Evolutionary conservation across 2,797 vertebrate genomes (phyloP), one percentile per base, ranked within the genome.

Genomic region (Argentina silus): DNA sequence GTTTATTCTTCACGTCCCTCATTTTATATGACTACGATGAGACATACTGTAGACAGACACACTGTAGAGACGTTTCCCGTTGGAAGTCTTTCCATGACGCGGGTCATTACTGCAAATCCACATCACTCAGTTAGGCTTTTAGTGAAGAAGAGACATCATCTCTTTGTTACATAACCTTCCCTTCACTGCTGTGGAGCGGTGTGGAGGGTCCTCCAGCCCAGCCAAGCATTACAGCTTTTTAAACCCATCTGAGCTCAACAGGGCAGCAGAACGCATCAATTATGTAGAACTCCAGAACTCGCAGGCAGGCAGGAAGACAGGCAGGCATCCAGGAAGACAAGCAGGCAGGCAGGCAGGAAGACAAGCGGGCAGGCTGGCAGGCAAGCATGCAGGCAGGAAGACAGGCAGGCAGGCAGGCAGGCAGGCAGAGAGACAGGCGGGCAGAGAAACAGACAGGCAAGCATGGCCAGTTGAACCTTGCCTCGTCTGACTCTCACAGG

Each of bases 91-190:
- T 73, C 80, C 75, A 70, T 67, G 80, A 66, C 66, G 17, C 42
- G 45, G 59, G 50, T 11, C 47, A 44, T 78, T 5, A 73, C 86
- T 75, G 78, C 70, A 72, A 80, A 74, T 65, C 74, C 83, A 81
- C 85, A 84, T 74, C 75, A 76, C 75, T 87, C 80, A 77, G 71
- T 86, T 84, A 82, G 70, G 79, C 83, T 85, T 61, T 85, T 83
- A 86, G 82, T 79, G 78, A 73, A 70, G 19, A 59, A 14, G 17
- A 1, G 27, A 4, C n/a, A 71, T 69, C 69, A 42, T 2, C 74
- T 69, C 65, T 78, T 78, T 79, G 75, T 88, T 84, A 85, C 79
- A 82, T 86, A 86, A 88, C 83, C n/a, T 53, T 53, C 5, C 27
- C 4, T 53, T 53, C 14, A 17, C n/a, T 53, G 15, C n/a, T 15